phyloP scores from a whole-genome alignment of 1,140 invertebrate genomes.

The Diuraphis noxia region DNA sequence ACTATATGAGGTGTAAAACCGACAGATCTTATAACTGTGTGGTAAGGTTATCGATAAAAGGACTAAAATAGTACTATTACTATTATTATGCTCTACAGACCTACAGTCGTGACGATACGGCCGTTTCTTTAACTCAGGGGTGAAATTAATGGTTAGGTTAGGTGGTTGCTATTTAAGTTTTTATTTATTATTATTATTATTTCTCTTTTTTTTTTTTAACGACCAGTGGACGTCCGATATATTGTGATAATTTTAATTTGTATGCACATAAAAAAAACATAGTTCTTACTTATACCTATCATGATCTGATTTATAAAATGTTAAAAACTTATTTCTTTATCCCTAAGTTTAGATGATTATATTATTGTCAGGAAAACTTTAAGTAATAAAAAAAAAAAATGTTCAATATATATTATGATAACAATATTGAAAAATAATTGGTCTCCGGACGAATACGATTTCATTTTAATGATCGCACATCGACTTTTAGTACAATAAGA shows the following conservation, averaged over 20 bases:
- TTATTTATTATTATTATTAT: background rate
- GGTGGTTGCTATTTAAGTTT: background rate
- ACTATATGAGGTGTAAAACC: background rate
- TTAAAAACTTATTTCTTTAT: too few relatives aligned
- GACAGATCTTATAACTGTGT: background rate
- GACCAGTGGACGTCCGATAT: background rate
- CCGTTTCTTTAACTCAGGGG: background rate
- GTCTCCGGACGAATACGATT: background rate
- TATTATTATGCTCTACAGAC: too few relatives aligned
- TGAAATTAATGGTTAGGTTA: too few relatives aligned
- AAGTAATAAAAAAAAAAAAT: too few relatives aligned
- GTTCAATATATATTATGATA: too few relatives aligned
- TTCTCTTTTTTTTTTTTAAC: background rate
- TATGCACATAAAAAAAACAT: too few relatives aligned
- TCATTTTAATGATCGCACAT: background rate
- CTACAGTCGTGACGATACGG: background rate
- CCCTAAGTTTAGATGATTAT: too few relatives aligned
- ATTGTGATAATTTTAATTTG: too few relatives aligned
- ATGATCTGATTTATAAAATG: too few relatives aligned
- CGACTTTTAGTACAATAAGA: background rate
- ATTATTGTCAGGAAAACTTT: too few relatives aligned
- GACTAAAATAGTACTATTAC: background rate
- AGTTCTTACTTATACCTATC: too few relatives aligned
- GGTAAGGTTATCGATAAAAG: background rate
- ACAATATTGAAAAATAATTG: conserved; percentile 1